Evolutionary conservation across 2,888 invertebrate genomes (phyloP).

Genomic region (Hoplodrina ambigua): DNA sequence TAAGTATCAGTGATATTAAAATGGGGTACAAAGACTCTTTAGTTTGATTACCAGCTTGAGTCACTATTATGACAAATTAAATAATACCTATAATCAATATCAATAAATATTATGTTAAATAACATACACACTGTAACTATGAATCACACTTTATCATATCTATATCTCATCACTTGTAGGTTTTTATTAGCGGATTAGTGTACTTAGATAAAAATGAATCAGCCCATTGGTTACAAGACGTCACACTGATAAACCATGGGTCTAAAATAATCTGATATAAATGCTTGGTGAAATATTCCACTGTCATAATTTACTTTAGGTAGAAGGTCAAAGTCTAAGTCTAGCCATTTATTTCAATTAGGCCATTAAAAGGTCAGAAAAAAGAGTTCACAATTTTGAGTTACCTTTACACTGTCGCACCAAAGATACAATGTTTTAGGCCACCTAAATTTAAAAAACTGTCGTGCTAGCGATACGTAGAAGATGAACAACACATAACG

Average conservation of each 20-base stretch:
- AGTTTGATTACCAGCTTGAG: conserved; percentile 25
- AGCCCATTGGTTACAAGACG: not conserved
- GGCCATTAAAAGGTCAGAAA: too few relatives aligned
- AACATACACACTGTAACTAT: conserved; percentile 11
- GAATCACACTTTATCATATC: conserved; percentile 23
- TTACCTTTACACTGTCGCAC: too few relatives aligned
- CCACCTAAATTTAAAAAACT: too few relatives aligned
- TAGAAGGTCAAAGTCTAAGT: too few relatives aligned
- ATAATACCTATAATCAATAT: conserved; percentile 16
- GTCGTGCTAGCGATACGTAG: too few relatives aligned
- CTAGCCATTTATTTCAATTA: too few relatives aligned
- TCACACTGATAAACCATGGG: not conserved
- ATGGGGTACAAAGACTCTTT: conserved; percentile 1
- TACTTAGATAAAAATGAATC: conserved; percentile 13
- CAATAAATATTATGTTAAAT: not conserved
- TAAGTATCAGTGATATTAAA: not conserved
- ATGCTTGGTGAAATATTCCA: not conserved
- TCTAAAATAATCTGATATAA: not conserved
- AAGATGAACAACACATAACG: too few relatives aligned
- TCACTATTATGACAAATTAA: conserved; percentile 31
- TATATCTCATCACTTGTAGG: conserved; percentile 12
- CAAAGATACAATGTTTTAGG: too few relatives aligned
- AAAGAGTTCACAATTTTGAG: too few relatives aligned
- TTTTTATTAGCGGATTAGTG: conserved; percentile 11
- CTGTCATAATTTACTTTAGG: too few relatives aligned